Conservation (phyloP, 2,113 vertebrate species). For the Anguilla rostrata region DNA sequence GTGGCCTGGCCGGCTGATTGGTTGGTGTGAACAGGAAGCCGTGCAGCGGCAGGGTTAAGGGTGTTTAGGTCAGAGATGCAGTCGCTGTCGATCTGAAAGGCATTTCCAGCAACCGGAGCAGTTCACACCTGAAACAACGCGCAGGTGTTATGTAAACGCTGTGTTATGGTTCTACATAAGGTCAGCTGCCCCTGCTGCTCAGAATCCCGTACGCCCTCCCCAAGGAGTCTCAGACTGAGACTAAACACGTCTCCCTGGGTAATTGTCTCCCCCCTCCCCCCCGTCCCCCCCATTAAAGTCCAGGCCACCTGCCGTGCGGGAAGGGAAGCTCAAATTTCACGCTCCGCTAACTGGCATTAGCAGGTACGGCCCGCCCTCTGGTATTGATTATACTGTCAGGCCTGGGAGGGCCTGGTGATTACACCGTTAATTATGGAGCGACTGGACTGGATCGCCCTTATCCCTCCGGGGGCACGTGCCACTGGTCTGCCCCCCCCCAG, state of each 20-base stretch:
- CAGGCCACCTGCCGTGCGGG: background rate
- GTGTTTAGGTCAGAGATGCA: too few species aligned
- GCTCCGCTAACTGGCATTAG: constrained; percentile 16
- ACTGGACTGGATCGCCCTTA: constrained; percentile 1
- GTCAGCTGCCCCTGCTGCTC: background rate
- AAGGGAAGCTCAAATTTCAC: constrained; percentile 16
- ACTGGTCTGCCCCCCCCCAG: background rate
- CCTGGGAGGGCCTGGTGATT: constrained; percentile 20
- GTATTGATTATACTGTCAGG: constrained; percentile 19
- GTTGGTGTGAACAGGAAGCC: background rate
- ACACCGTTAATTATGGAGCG: constrained; percentile 19
- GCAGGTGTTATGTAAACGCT: background rate
- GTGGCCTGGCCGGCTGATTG: too few species aligned
- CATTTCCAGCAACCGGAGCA: background rate
- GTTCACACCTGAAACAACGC: background rate
- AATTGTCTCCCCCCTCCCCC: too few species aligned
- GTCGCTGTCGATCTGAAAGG: background rate
- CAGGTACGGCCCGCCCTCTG: constrained; percentile 3
- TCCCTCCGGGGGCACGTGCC: background rate
- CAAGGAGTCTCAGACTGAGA: background rate
- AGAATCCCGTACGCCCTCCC: background rate
- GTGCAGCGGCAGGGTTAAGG: background rate
- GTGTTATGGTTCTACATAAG: background rate
- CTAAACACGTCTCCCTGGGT: background rate
- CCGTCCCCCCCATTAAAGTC: background rate